Evolutionary conservation across 2,888 invertebrate species (phyloP), one percentile per base, ranked within the genome.

Genomic region (Heterodera filipjevi): DNA sequence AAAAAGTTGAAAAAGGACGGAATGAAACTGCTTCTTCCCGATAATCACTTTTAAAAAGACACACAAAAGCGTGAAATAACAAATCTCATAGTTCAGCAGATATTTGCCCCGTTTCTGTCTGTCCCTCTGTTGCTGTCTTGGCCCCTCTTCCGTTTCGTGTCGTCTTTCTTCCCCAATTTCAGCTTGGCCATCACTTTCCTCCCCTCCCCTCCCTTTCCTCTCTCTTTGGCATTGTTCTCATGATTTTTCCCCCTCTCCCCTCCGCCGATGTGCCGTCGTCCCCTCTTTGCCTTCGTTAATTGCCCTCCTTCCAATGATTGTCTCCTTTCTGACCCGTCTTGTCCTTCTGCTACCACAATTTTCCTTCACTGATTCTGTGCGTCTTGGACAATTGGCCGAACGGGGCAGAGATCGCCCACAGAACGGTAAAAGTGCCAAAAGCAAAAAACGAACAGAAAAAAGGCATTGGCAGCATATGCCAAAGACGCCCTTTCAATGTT

Each of bases 311-410:
- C 30, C 22, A 30, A 88, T 88, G 88, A 87, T 88, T 59, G 85
- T 88, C 77, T 86, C 88, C 22, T 87, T 88, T 77, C 79, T 88
- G 79, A 87, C 88, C 32, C 82, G 86, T 32, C 82, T 88, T 46
- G 84, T 88, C 19, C 84, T 88, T 27, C 80, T 88, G 30, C 81
- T 88, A 30, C 88, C 88, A 30, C 87, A 88, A 66, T 77, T 88
- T 6, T 83, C 86, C 16, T 76, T 84, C 32, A 81, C 83, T 10
- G 87, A 88, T 64, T 81, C 85, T 16, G 83, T 85, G 64, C 81
- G 81, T 27, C 80, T 87, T 19, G 85, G 83, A 5, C 81, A 85
- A 66, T 79, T 87, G 35, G 86, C 85, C 0, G 83, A 84, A 14
- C 72, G 78, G 53, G 66, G 49, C 49, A 35, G 32, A 19, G 30